These are phyloP conservation scores for Typhlichthys subterraneus DNA, from an alignment of 2,797 vertebrate genomes.

Conservation along the genomic window DNA sequence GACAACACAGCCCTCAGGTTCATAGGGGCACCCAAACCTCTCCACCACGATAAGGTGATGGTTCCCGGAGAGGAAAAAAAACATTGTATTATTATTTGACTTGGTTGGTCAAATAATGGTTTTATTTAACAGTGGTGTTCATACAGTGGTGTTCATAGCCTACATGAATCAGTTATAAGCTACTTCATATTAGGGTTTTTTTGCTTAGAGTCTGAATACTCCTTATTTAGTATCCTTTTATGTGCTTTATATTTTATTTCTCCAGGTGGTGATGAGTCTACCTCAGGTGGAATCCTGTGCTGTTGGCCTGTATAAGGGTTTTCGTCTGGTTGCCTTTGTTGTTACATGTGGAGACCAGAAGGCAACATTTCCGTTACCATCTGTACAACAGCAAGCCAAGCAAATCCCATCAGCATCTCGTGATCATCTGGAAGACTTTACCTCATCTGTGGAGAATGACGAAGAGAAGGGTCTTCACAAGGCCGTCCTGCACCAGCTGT, in stretches of 20 bases:
- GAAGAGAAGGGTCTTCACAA: conserved; percentile 44
- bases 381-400: background rate
- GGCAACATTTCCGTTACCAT: conserved; percentile 11
- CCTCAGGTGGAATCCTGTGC: conserved; percentile 85
- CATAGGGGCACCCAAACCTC: too few relatives aligned
- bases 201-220: too few relatives aligned
- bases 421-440: conserved; percentile 4
- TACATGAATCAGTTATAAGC: too few relatives aligned
- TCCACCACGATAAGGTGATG: too few relatives aligned
- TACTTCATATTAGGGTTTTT: too few relatives aligned
- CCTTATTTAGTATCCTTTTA: background rate
- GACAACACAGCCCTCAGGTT: too few relatives aligned
- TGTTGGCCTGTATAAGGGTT: conserved; percentile 75
- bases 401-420: background rate
- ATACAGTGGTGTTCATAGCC: too few relatives aligned
- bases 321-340: conserved; percentile 86
- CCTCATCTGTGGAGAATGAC: background rate
- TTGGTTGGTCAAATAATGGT: too few relatives aligned
- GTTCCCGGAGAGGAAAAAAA: too few relatives aligned
- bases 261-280: conserved; percentile 75
- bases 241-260: background rate
- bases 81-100: too few relatives aligned
- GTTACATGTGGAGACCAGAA: conserved; percentile 56
- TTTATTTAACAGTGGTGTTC: too few relatives aligned
- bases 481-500: conserved; percentile 65